A percentile compares a stretch with the other conserved stretches of the same genome.
These are phyloP conservation scores for Columbina picui DNA, from an alignment of 2,113 vertebrate genomes.

Conservation along the genomic window DNA sequence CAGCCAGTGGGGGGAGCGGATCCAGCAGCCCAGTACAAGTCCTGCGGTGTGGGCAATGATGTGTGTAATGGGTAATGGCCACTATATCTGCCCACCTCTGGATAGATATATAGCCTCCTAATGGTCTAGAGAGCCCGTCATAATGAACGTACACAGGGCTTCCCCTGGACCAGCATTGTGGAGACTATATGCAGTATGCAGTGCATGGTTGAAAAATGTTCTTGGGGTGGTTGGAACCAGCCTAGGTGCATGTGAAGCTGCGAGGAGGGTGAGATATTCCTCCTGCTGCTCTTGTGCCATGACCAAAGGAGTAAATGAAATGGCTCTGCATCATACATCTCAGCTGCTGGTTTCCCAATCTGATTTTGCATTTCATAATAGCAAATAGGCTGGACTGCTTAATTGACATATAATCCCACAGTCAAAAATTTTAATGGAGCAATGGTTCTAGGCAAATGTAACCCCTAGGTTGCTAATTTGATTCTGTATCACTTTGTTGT, in stretches of 20 bases:
- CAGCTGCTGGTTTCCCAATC: not conserved
- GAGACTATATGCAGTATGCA: not conserved
- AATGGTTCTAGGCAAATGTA: not conserved
- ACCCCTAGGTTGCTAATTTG: not conserved
- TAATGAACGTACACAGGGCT: not conserved
- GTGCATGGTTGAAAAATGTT: rapidly evolving
- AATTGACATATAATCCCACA: not conserved
- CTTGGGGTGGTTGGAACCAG: not conserved
- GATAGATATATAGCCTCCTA: not conserved
- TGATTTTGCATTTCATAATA: rapidly evolving
- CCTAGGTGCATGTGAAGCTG: not conserved
- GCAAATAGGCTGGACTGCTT: not conserved
- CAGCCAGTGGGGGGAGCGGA: not conserved
- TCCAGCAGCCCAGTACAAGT: rapidly evolving
- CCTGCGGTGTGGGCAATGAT: not conserved
- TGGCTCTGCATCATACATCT: not conserved
- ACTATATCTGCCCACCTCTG: not conserved
- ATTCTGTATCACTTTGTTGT: conserved; percentile 11
- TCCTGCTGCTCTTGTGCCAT: not conserved
- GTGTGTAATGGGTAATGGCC: not conserved
- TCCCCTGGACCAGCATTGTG: not conserved
- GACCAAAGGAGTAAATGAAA: not conserved
- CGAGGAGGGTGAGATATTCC: not conserved
- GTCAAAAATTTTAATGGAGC: conserved; percentile 4
- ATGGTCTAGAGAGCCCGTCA: not conserved